Evolutionary conservation across 2,113 vertebrate genomes (phyloP).

Genomic region (Gobius niger): DNA sequence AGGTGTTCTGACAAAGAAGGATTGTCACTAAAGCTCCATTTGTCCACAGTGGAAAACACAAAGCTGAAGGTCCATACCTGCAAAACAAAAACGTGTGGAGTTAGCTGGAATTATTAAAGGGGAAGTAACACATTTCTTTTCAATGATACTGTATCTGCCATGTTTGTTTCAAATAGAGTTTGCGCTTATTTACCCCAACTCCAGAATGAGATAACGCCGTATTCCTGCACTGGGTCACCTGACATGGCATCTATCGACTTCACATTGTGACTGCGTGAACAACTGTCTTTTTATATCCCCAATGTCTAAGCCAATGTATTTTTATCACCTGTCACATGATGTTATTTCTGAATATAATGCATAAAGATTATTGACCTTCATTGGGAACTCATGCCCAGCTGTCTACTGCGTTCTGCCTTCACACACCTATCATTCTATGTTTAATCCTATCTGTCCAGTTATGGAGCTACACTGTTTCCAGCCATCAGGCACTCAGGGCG

Average conservation of each 20-base stretch:
- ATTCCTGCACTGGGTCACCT: conserved; percentile 11
- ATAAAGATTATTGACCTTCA: conserved; percentile 42
- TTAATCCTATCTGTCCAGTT: conserved; percentile 44
- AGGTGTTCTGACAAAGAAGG: conserved; percentile 87
- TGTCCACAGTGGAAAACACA: conserved; percentile 83
- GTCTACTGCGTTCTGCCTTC: conserved; percentile 17
- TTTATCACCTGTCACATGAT: conserved; percentile 20
- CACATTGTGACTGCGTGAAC: background rate
- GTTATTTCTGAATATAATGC: conserved; percentile 33
- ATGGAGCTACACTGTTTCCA: conserved; percentile 32
- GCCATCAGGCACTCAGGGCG: conserved; percentile 38
- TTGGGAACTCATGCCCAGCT: conserved; percentile 55
- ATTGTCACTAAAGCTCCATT: conserved; percentile 78
- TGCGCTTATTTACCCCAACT: no score
- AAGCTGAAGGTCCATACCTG: conserved; percentile 90
- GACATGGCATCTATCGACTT: conserved; percentile 14
- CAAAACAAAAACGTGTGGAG: conserved; percentile 14
- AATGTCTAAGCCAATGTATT: conserved; percentile 30
- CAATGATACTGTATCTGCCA: no score
- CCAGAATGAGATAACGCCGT: no score
- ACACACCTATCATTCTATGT: conserved; percentile 38
- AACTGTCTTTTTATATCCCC: conserved; percentile 26
- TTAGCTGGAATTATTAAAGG: no score
- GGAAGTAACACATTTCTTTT: no score
- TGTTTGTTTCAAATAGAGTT: no score